Percentiles rank a stretch among this genome's conserved stretches.
These are phyloP conservation scores for Epirrhoe alternata DNA, from an alignment of 2,888 invertebrate species.

Conservation along the genomic window DNA sequence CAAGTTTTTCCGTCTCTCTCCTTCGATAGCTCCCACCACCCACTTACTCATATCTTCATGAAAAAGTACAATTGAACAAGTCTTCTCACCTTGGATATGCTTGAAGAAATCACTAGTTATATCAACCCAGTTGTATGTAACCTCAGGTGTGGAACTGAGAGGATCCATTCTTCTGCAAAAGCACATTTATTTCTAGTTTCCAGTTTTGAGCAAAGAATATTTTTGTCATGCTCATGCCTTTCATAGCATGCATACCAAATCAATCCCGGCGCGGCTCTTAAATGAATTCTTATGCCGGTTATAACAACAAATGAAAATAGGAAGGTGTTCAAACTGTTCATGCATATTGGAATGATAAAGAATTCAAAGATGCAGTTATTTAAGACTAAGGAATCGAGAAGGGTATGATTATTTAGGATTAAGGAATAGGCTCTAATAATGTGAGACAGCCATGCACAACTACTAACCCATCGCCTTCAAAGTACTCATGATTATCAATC, in stretches of 20 bases:
- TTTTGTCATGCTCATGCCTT: neutral
- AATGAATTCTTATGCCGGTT: neutral
- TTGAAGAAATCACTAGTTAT: slow-evolving; percentile 84
- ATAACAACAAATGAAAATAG: neutral
- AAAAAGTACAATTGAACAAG: too few relatives aligned
- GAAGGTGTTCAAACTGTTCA: neutral
- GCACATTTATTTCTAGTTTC: neutral
- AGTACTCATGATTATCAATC: slow-evolving; percentile 78
- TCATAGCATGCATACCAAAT: neutral
- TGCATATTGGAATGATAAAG: neutral
- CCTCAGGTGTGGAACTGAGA: slow-evolving; percentile 69
- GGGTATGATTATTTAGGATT: neutral
- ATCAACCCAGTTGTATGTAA: slow-evolving; percentile 88
- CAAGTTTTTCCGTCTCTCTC: too few relatives aligned
- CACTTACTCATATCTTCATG: too few relatives aligned
- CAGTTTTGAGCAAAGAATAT: neutral
- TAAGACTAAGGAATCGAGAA: neutral
- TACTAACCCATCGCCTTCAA: slow-evolving; percentile 82
- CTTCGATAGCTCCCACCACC: too few relatives aligned
- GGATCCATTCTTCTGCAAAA: slow-evolving; percentile 74
- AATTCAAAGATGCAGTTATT: neutral
- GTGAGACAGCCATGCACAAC: slow-evolving; percentile 39
- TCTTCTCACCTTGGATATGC: slow-evolving; percentile 72
- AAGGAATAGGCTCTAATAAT: neutral
- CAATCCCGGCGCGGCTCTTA: neutral